These are phyloP conservation scores for Leptopilina clavipes DNA, from an alignment of 1,140 invertebrate species.

Conservation along the genomic window DNA sequence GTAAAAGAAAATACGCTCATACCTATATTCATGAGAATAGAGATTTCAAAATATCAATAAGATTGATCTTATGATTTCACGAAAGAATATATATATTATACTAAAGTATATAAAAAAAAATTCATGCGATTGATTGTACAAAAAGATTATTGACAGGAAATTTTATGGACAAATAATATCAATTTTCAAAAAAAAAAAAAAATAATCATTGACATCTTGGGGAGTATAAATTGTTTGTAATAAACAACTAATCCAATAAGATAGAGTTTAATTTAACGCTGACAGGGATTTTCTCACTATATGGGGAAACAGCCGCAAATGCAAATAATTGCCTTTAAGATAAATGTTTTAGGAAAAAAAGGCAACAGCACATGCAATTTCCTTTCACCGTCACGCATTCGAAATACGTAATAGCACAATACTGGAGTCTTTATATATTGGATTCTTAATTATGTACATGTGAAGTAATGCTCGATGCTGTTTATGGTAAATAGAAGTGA, in stretches of 20 bases:
- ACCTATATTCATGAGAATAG: neutral
- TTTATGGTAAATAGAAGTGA: constrained; percentile 26
- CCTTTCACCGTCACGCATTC: constrained; percentile 28
- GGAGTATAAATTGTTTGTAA: neutral
- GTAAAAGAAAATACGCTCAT: neutral
- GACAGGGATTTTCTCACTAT: constrained; percentile 33
- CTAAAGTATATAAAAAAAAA: no score
- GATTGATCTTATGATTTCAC: no score
- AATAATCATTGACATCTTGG: constrained; percentile 6
- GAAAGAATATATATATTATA: no score
- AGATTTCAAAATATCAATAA: constrained; percentile 11
- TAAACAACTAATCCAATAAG: constrained; percentile 30
- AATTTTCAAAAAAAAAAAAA: no score
- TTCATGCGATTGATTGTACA: no score
- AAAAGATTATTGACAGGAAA: no score
- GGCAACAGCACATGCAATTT: constrained; percentile 18
- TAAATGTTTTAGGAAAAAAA: constrained; percentile 28
- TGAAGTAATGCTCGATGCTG: constrained; percentile 24
- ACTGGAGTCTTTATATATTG: constrained; percentile 9
- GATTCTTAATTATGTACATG: constrained; percentile 15
- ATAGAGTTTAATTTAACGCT: constrained; percentile 3
- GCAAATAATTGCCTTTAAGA: constrained; percentile 25
- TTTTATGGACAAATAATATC: no score
- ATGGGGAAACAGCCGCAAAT: constrained; percentile 19
- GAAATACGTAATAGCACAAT: constrained; percentile 27